Evolutionary conservation across 1,140 invertebrate species (phyloP), one percentile per base, ranked within the genome.

Genomic region (Drosophila orosa): DNA sequence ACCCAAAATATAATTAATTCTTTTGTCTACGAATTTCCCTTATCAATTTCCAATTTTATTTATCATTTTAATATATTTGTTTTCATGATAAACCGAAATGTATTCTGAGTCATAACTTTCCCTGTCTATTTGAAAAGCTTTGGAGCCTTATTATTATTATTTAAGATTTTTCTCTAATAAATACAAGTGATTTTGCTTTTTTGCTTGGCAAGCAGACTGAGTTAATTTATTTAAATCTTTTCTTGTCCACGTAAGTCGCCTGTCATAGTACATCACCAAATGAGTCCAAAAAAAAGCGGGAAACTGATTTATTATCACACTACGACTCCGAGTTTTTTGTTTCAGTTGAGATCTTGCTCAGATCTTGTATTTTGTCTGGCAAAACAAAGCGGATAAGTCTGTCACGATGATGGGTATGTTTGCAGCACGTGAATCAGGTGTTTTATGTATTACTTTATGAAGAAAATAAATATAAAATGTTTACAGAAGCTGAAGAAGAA

Each of bases 171-270:
- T 25, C 15, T 25, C 12, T 39, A 45, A 45, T 37, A 39, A 47
- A 58, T 69, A 22, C 7, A 2, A 33, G n/a, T 33, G n/a, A 68
- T 25, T 10, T 37, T 7, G 7, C 19, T 33, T 69, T 68, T 48
- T 71, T 48, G n/a, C 27, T 35, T 25, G 13, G 29, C 40, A 25
- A 42, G 54, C 39, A 44, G 15, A 33, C 27, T 33, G n/a, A 39
- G 27, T 29, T 67, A 17, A 69, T 69, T 71, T 71, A 33, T 56
- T 71, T 33, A 58, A 67, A 71, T 71, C 42, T 71, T 58, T 57
- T 31, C 33, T 29, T 57, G 19, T 71, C 65, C 66, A 71, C 67
- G 50, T 71, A 69, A 47, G 48, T 7, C 24, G 13, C n/a, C 67
- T 69, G 65, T 66, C 65, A 39, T 15, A 19, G 37, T 10, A 42